These are phyloP conservation scores for Drosophila affinis DNA, from an alignment of 2,888 invertebrate species.

Conservation along the genomic window DNA sequence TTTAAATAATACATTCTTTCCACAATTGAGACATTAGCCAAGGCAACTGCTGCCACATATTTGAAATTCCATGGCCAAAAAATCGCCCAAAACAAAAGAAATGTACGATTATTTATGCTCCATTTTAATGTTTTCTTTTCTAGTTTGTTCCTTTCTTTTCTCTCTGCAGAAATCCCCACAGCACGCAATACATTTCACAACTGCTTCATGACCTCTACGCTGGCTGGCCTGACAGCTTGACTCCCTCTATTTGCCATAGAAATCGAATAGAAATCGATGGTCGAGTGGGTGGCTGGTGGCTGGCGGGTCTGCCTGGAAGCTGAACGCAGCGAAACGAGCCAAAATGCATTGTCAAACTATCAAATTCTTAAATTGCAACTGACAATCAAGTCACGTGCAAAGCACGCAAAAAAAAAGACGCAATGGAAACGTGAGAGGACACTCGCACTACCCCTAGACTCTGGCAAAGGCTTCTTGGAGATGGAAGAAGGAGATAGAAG, in stretches of 20 bases:
- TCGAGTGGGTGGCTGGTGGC: conserved; percentile 3
- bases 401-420: conserved; percentile 17
- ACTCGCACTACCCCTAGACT: neutral
- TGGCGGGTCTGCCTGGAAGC: neutral
- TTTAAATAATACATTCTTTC: neutral
- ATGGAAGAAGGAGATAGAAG: too few species aligned
- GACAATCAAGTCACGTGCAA: conserved; percentile 78
- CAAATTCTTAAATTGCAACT: conserved; percentile 80
- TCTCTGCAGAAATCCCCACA: conserved; percentile 13
- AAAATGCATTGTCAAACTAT: conserved; percentile 80
- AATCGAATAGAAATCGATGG: conserved; percentile 43
- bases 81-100: conserved; percentile 22
- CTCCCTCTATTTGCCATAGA: conserved; percentile 8
- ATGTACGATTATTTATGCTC: conserved; percentile 60
- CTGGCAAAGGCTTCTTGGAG: neutral
- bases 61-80: conserved; percentile 49
- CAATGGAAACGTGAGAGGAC: neutral
- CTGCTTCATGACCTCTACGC: conserved; percentile 34
- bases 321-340: conserved; percentile 51
- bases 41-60: conserved; percentile 16
- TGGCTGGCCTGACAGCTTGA: conserved; percentile 11
- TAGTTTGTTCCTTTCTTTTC: conserved; percentile 2
- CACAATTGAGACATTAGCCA: conserved; percentile 12
- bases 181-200: conserved; percentile 45
- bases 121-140: conserved; percentile 57